Percentiles rank a stretch among this genome's conserved stretches.
phyloP scores from a whole-genome alignment of 2,113 vertebrate genomes.

The Eptatretus burgeri region DNA sequence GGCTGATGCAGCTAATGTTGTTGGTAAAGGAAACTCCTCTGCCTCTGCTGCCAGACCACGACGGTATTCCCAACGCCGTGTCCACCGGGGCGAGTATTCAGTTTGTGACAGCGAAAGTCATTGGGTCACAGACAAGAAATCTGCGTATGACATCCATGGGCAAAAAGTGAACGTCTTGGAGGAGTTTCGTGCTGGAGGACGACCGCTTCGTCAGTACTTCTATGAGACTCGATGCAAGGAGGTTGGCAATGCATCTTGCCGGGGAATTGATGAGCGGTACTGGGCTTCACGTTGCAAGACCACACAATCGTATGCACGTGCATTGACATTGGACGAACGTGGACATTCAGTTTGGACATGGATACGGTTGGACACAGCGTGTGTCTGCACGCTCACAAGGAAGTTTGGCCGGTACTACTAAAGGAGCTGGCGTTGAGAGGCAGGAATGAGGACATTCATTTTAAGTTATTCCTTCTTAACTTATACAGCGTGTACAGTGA shows the following conservation, averaged over 20 bases:
- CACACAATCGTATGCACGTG: constrained; percentile 96
- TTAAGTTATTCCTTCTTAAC: constrained; percentile 2
- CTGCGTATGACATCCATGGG: constrained; percentile 45
- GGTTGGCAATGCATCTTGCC: constrained; percentile 22
- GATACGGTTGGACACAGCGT: constrained; percentile 99
- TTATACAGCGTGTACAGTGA: constrained; percentile 4
- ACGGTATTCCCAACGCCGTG: constrained; percentile 43
- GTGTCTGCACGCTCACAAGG: constrained; percentile 99
- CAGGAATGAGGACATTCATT: not conserved
- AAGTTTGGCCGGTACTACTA: constrained; percentile 97
- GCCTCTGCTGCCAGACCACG: constrained; percentile 22
- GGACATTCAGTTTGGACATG: constrained; percentile 95
- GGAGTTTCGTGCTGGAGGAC: constrained; percentile 38
- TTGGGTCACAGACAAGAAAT: constrained; percentile 72
- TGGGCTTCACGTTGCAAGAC: constrained; percentile 99
- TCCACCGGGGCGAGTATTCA: constrained; percentile 66
- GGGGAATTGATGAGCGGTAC: constrained; percentile 98
- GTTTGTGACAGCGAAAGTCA: constrained; percentile 78
- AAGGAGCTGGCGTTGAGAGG: not conserved
- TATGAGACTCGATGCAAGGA: constrained; percentile 64
- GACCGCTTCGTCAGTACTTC: constrained; percentile 70
- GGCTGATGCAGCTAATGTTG: no score
- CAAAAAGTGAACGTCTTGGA: constrained; percentile 46
- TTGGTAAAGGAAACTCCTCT: no score
- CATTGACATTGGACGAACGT: constrained; percentile 98